Evolutionary conservation across 1,140 invertebrate genomes (phyloP).

Genomic region (Aleiodes sp.): DNA sequence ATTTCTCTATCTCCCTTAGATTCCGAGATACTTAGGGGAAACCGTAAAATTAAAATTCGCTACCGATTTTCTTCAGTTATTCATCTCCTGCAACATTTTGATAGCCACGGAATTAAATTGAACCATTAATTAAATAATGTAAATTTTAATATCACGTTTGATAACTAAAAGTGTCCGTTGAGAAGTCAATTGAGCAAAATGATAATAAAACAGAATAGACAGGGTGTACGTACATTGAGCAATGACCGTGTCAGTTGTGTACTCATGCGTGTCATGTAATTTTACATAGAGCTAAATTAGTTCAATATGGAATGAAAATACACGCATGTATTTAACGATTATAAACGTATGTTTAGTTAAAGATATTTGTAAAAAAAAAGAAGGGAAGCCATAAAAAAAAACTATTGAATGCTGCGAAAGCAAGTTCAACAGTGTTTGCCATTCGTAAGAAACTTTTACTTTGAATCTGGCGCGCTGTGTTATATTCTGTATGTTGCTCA

Average conservation of each 20-base stretch:
- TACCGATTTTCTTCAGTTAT: too few relatives aligned
- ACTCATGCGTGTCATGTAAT: not conserved
- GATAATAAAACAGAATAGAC: not conserved
- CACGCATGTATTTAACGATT: not conserved
- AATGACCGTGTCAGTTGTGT: not conserved
- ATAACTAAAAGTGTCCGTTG: not conserved
- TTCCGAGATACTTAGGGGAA: too few relatives aligned
- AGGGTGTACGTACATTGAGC: not conserved
- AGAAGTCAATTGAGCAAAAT: not conserved
- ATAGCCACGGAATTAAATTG: too few relatives aligned
- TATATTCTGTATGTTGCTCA: not conserved
- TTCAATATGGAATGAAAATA: not conserved
- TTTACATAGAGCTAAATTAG: constrained; percentile 2
- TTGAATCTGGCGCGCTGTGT: not conserved
- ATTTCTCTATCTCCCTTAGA: too few relatives aligned
- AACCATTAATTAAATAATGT: too few relatives aligned
- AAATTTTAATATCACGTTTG: too few relatives aligned
- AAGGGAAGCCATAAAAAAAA: not conserved
- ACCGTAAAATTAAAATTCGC: too few relatives aligned
- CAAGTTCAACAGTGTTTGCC: not conserved
- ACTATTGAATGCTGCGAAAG: not conserved
- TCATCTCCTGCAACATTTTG: too few relatives aligned
- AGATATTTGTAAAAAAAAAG: too few relatives aligned
- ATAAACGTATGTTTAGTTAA: not conserved
- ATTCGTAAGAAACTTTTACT: not conserved